Evolutionary conservation across 2,113 vertebrate genomes (phyloP), one percentile per base, ranked within the genome.

Genomic region (Numida meleagris): DNA sequence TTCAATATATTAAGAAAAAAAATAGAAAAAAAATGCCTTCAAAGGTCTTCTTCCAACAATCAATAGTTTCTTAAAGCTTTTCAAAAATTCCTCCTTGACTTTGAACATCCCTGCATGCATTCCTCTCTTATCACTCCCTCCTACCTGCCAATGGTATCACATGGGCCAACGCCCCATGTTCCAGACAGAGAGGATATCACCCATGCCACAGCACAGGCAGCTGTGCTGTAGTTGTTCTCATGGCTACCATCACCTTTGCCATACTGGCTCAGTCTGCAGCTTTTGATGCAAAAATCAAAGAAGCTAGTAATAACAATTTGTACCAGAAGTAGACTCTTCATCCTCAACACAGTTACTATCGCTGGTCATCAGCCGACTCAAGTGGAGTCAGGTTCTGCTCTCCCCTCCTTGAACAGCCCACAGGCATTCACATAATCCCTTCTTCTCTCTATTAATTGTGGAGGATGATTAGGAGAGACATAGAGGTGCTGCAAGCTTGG

Each of bases 81-180:
- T 59, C 50, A 50, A 58, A 83, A 93, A 46, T 11, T 77, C 38
- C 74, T 62, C 25, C 36, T 71, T 90, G n/a, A 66, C 33, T 33
- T 29, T 58, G 36, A 81, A 23, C 12, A 3, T 83, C 55, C 46
- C 77, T 43, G 45, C 2, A 9, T 0, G 0, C 0, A 1, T 55
- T 86, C 5, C 80, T 8, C 27, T 72, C 25, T 85, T 58, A 63
- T 18, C 57, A 58, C 14, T 85, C 23, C 17, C 42, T 67, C 11
- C 45, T 77, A 6, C 53, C 55, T 67, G 33, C 42, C 74, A 78
- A 34, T 27, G 40, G 7, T 2, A 11, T 31, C 61, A 27, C 1
- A 1, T 29, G 33, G 58, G 33, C 18, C 55, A 45, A 40, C 12
- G 25, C 7, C 65, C 31, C 58, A 20, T n/a, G 2, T 24, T 38